Evolutionary conservation across 2,888 invertebrate species (phyloP).

Genomic region (Sphecodes monilicornis): DNA sequence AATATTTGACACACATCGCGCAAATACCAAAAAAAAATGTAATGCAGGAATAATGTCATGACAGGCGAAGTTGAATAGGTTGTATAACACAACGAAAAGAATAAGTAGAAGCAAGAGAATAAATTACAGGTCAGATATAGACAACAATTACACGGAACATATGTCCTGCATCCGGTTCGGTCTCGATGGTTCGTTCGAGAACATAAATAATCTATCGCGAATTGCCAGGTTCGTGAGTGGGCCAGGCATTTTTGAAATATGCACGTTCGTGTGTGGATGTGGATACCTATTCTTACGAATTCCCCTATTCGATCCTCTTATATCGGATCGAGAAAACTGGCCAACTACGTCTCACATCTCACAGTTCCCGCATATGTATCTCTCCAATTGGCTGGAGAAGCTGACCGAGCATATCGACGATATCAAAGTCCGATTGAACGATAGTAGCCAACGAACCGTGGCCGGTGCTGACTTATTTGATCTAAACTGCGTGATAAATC

Average conservation of each 20-base stretch:
- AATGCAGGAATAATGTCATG: not conserved
- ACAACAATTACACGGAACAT: conserved; percentile 11
- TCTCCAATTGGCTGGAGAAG: conserved; percentile 54
- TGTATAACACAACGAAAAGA: not conserved
- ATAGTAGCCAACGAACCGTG: conserved; percentile 44
- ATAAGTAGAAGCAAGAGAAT: not conserved
- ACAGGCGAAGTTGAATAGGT: not conserved
- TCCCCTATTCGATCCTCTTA: not conserved
- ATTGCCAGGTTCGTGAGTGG: conserved; percentile 10
- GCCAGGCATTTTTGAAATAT: conserved; percentile 44
- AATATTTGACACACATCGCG: not conserved
- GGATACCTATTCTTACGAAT: conserved; percentile 44
- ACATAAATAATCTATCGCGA: conserved; percentile 24
- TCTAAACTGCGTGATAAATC: conserved; percentile 45
- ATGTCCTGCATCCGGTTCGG: not conserved
- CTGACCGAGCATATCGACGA: conserved; percentile 68
- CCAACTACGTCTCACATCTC: conserved; percentile 59
- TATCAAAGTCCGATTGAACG: conserved; percentile 65
- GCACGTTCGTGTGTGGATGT: conserved; percentile 22
- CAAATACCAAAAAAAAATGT: not conserved
- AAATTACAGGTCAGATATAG: not conserved
- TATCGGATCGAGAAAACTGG: conserved; percentile 63
- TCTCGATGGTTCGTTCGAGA: conserved; percentile 6
- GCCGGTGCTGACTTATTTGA: conserved; percentile 28
- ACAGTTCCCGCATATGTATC: conserved; percentile 45